Conservation (phyloP, 2,888 invertebrate species). For the Hydraecia micacea region DNA sequence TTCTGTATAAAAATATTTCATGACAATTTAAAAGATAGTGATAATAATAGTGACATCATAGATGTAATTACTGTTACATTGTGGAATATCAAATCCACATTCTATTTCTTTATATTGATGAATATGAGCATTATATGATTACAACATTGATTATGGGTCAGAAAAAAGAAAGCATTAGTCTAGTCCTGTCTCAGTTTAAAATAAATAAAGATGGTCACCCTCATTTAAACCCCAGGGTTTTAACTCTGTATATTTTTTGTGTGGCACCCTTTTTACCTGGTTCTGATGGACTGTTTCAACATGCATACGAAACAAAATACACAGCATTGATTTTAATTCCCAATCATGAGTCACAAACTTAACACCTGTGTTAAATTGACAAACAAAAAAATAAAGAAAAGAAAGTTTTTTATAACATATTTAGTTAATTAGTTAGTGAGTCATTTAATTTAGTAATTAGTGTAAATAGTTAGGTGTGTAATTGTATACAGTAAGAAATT, state of each 20-base stretch:
- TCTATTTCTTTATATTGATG: neutral
- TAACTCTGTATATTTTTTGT: neutral
- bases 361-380: conserved; percentile 1
- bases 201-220: conserved; percentile 30
- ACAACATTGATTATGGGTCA: too few relatives aligned
- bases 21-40: conserved; percentile 36
- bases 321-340: neutral
- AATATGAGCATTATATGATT: too few relatives aligned
- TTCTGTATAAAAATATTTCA: conserved; percentile 11
- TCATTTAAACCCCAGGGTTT: neutral
- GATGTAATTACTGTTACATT: neutral
- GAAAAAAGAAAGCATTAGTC: neutral
- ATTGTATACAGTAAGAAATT: neutral
- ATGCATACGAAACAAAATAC: neutral
- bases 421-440: too few relatives aligned
- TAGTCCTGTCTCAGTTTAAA: conserved; percentile 8
- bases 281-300: conserved; percentile 9
- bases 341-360: conserved; percentile 10
- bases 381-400: too few relatives aligned
- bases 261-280: conserved; percentile 8
- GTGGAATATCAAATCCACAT: neutral
- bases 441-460: too few relatives aligned
- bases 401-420: too few relatives aligned
- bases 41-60: conserved; percentile 27
- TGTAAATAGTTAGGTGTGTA: neutral